A percentile compares a stretch with the other conserved stretches of the same genome.
Conservation (phyloP, 2,888 invertebrate species). For the Laothoe populi region DNA sequence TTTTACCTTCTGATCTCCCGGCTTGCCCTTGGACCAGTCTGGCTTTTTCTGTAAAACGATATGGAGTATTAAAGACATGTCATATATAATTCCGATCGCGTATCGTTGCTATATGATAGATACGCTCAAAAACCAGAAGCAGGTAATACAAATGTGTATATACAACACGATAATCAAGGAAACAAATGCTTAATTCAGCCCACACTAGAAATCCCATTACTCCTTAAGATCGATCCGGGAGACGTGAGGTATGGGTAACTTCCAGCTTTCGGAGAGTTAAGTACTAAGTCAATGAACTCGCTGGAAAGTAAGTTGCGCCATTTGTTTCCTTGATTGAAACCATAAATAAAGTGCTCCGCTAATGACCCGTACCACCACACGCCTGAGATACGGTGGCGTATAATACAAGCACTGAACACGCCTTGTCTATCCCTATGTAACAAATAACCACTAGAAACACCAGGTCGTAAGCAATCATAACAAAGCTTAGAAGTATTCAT, state of each 20-base stretch:
- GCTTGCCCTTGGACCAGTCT: conserved; percentile 96
- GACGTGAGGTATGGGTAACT: conserved; percentile 23
- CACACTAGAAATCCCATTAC: background rate
- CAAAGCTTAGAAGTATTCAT: conserved; percentile 6
- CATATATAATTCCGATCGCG: conserved; percentile 35
- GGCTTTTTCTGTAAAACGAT: conserved; percentile 93
- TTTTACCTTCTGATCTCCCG: conserved; percentile 95
- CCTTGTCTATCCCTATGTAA: background rate
- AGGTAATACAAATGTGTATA: conserved; percentile 20
- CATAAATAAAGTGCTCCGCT: conserved; percentile 35
- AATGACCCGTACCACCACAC: conserved; percentile 30
- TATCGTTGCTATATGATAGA: conserved; percentile 43
- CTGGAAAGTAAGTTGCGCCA: conserved; percentile 28
- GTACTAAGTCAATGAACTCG: conserved; percentile 6
- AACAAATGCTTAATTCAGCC: conserved; percentile 40
- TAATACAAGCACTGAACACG: background rate
- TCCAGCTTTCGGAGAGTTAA: conserved; percentile 3
- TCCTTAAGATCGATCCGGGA: conserved; percentile 6
- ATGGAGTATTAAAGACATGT: conserved; percentile 36
- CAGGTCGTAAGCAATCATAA: conserved; percentile 1
- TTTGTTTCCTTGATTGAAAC: conserved; percentile 36
- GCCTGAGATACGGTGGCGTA: conserved; percentile 1
- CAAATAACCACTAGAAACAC: background rate
- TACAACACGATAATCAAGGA: conserved; percentile 29
- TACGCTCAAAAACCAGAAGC: conserved; percentile 36